Evolutionary conservation across 2,113 vertebrate species (phyloP).

Genomic region (Saimiri boliviensis): DNA sequence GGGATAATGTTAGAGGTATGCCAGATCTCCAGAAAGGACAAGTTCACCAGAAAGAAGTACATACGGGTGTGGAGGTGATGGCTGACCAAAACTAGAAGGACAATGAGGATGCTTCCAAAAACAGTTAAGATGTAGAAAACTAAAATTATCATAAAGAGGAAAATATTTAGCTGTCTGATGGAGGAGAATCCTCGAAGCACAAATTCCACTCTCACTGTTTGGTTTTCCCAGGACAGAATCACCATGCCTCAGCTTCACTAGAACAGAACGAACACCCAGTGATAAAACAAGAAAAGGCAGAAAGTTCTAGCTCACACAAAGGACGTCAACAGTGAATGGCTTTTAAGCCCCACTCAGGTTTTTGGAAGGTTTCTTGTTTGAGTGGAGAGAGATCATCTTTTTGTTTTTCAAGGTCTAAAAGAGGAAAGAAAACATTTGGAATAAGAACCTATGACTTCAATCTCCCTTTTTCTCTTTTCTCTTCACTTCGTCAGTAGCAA

Average conservation of each 20-base stretch:
- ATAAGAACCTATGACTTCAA: not conserved
- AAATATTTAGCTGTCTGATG: slow-evolving; percentile 42
- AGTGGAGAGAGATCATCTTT: not conserved
- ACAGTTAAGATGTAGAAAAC: slow-evolving; percentile 62
- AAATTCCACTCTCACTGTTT: slow-evolving; percentile 52
- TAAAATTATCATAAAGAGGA: slow-evolving; percentile 59
- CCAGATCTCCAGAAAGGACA: slow-evolving; percentile 71
- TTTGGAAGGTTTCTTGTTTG: not conserved
- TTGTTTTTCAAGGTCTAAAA: slow-evolving; percentile 2
- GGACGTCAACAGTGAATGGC: not conserved
- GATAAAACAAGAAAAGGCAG: not conserved
- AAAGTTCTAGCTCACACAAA: not conserved
- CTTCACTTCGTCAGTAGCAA: not conserved
- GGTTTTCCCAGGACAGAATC: slow-evolving; percentile 30
- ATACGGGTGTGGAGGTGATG: slow-evolving; percentile 65
- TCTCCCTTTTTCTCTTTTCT: not conserved
- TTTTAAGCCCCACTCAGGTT: not conserved
- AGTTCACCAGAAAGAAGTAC: slow-evolving; percentile 73
- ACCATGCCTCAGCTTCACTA: slow-evolving; percentile 12
- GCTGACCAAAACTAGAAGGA: slow-evolving; percentile 62
- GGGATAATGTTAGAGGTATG: slow-evolving; percentile 66
- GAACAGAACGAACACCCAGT: not conserved
- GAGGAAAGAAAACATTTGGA: slow-evolving; percentile 15
- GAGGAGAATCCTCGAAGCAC: slow-evolving; percentile 71
- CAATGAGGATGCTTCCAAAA: slow-evolving; percentile 67